A percentile compares a stretch with the other conserved stretches of the same genome.
Conservation (phyloP, 2,888 invertebrate species). For the Macroteleia sp. region DNA sequence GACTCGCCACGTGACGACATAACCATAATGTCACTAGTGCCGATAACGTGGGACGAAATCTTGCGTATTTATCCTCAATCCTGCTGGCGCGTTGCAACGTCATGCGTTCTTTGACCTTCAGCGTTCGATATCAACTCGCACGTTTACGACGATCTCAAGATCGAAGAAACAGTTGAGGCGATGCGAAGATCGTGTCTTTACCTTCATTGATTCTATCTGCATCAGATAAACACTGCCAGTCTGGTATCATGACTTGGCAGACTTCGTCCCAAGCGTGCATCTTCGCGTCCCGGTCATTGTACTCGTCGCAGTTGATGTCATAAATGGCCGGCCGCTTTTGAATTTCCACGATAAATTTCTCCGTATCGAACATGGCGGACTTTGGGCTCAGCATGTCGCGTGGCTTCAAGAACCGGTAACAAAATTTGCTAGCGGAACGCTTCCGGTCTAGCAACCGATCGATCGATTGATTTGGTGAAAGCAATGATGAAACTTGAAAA, state of each 20-base stretch:
- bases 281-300: constrained; percentile 78
- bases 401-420: neutral
- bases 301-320: constrained; percentile 76
- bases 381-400: constrained; percentile 35
- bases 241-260: constrained; percentile 77
- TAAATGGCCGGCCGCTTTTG: constrained; percentile 79
- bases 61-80: neutral
- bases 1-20: neutral
- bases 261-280: constrained; percentile 79
- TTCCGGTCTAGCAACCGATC: neutral
- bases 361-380: constrained; percentile 76
- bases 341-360: constrained; percentile 78
- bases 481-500: neutral
- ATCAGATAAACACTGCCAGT: constrained; percentile 76
- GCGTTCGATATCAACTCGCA: constrained; percentile 15
- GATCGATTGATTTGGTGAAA: neutral
- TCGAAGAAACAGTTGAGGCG: too few species aligned
- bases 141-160: neutral
- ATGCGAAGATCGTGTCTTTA: constrained; percentile 46
- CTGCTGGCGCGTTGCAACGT: constrained; percentile 12
- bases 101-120: constrained; percentile 30
- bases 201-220: constrained; percentile 77
- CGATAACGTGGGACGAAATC: neutral
- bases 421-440: constrained; percentile 6
- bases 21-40: constrained; percentile 22